phyloP scores from a whole-genome alignment of 2,888 invertebrate genomes.

The Hydrotaea diabolus region DNA sequence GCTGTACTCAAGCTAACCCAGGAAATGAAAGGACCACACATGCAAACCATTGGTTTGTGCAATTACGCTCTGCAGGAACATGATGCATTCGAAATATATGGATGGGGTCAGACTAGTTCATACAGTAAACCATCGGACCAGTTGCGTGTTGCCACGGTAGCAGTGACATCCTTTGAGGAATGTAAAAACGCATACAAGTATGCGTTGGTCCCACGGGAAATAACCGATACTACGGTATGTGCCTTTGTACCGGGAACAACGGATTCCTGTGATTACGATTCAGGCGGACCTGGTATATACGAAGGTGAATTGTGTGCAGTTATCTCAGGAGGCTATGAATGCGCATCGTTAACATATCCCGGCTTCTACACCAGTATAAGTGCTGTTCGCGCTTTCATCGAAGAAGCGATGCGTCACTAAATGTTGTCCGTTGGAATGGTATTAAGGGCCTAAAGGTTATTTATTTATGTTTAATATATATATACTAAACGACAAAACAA shows the following conservation, averaged over 20 bases:
- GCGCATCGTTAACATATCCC: conserved; percentile 70
- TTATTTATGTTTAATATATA: too few species aligned
- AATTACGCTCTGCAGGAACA: not conserved
- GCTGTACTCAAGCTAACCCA: not conserved
- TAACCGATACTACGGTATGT: conserved; percentile 76
- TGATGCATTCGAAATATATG: not conserved
- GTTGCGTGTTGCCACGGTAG: too few species aligned
- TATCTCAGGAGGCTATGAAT: conserved; percentile 75
- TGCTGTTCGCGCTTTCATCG: not conserved
- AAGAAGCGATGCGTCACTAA: not conserved
- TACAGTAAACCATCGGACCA: conserved; percentile 13
- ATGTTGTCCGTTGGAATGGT: too few species aligned
- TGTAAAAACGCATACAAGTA: too few species aligned
- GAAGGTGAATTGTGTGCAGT: conserved; percentile 72
- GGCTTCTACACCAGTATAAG: conserved; percentile 76
- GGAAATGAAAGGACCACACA: not conserved
- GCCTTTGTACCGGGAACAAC: conserved; percentile 70
- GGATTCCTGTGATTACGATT: conserved; percentile 78
- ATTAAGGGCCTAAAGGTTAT: too few species aligned
- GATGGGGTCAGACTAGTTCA: not conserved
- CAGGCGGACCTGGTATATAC: conserved; percentile 77
- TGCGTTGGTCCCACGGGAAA: conserved; percentile 25
- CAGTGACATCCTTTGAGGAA: too few species aligned
- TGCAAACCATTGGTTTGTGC: not conserved
- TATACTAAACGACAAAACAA: too few species aligned